Base-by-base conservation (phyloP, 2,888 invertebrate species). In the Leptogaster cylindrica region DNA sequence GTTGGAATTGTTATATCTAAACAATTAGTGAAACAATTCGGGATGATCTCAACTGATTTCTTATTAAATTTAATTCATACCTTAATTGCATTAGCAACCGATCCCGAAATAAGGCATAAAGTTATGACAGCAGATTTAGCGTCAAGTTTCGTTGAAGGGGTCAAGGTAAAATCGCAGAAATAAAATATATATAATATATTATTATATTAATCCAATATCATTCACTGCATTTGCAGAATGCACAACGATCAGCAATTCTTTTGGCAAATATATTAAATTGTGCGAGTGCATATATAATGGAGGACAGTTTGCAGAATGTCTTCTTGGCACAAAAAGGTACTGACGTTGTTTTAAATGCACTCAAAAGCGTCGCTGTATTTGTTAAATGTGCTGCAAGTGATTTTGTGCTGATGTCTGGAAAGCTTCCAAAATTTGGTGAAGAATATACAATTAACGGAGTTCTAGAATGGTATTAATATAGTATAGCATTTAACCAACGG, bases 301-400 rank as follows among this genome's bases (percentile, higher is more conserved):
- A 76, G 69, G 70, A 72, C 3, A 61, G 46, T 0, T 73, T 77
- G 0, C 76, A 76, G 0, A 18, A 68, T 0, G 51, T 51, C 1
- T 58, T 79, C 18, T 55, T 77, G 1, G 23, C 64, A 0, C 69
- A 73, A 46, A 73, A 66, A 14, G 72, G 77, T 2, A 72, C 74
- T 1, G 71, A 75, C 7, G 76, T 77, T 1, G 73, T 78, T 2
- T 76, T 77, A 16, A 72, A 75, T 6, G 77, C 75, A 0, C 70
- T 79, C 0, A 75, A 76, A 39, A 77, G 77, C 0, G 66, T 74
- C 2, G 75, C 78, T 2, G 75, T 75, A 51, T 61, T 76, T 25
- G 72, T 79, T 0, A 78, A 78, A 70, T 76, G 75, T 0, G 74
- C 78, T 0, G 78, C 74, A 0, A 77, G 77, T 7, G 79, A 78